These are phyloP conservation scores for Pseudorhiza aurosa DNA, from an alignment of 30 jellyfish, hydroid and myxozoan species.

Conservation along the genomic window DNA sequence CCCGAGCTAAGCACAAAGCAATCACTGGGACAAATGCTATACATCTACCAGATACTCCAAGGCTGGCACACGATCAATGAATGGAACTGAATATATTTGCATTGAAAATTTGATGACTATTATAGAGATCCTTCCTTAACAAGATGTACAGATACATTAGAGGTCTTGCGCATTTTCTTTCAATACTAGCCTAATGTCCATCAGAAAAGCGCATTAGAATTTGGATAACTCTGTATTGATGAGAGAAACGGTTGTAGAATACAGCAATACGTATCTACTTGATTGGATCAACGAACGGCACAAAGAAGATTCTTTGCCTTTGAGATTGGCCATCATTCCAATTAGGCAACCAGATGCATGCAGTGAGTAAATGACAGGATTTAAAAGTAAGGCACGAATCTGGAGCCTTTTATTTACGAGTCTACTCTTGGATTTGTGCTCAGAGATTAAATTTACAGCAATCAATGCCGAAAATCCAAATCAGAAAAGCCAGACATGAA, in stretches of 20 bases:
- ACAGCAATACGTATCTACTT: background rate
- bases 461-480: background rate
- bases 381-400: conserved; percentile 1
- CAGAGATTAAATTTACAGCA: background rate
- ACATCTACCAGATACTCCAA: too few species aligned
- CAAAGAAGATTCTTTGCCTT: background rate
- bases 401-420: background rate
- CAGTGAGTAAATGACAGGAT: background rate
- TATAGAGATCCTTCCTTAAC: too few species aligned
- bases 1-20: too few species aligned
- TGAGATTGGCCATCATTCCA: background rate
- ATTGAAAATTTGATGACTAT: too few species aligned
- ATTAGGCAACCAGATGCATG: background rate
- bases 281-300: background rate
- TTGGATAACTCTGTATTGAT: background rate
- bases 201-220: background rate
- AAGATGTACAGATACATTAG: background rate
- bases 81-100: too few species aligned
- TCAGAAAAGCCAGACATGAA: background rate
- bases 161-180: background rate
- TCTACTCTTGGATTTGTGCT: background rate
- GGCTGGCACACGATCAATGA: too few species aligned
- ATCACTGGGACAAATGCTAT: too few species aligned
- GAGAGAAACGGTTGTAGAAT: conserved; percentile 15
- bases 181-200: background rate